Evolutionary conservation across 2,797 vertebrate species (phyloP), one percentile per base, ranked within the genome.

Genomic region (Australoheros facetus): DNA sequence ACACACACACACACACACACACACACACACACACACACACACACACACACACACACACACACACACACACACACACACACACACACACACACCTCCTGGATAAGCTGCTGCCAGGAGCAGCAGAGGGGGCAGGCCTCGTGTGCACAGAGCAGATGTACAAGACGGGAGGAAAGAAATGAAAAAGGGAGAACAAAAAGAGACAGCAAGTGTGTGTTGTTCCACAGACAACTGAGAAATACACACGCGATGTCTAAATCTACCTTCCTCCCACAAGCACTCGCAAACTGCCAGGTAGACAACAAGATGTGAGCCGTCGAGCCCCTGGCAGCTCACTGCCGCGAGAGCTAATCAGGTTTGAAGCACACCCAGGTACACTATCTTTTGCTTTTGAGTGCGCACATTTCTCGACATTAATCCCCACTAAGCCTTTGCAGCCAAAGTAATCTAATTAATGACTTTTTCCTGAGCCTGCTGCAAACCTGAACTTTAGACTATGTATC

Each of bases 391-490:
- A 92, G 88, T 80, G 89, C 86, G 78, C 86, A 88, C 84, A 71
- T 92, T 92, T 90, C 88, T 75, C 88, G 88, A 94, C 93, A 91
- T 91, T 95, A 96, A 96, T 96, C 94, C 94, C 39, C 73, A 39
- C 83, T 94, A 92, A 95, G 91, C 95, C 91, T 93, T 90, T 91
- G 85, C 86, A 90, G 92, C 88, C 91, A 91, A 92, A 91, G 90
- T 96, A 96, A 96, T 95, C 94, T 94, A 96, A 96, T 96, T 95
- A 94, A 93, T 91, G 88, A 93, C 89, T 90, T 88, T 72, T 80
- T 45, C 53, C 71, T 54, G 62, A 79, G 83, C 82, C 71, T 75
- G 69, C 84, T 80, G 58, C 82, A 89, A 91, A 93, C 79, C 60
- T 78, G 56, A 88, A 86, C 83, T 78, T 75, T 77, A 78, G 51